A percentile compares a stretch with the other conserved stretches of the same genome.
phyloP scores from a whole-genome alignment of 2,888 invertebrate species.

The Thereva nobilitata region DNA sequence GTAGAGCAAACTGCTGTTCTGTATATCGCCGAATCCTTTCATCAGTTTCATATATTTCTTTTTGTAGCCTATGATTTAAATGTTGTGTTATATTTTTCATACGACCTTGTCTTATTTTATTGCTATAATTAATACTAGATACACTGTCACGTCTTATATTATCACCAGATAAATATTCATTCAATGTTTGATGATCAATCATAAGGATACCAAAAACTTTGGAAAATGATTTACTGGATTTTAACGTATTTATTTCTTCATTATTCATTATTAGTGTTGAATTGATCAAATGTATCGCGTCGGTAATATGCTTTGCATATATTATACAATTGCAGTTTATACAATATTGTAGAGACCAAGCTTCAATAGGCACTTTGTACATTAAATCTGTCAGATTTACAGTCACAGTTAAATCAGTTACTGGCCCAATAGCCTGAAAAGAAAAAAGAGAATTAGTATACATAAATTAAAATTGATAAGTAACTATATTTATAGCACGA shows the following conservation, averaged over 20 bases:
- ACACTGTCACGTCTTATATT: slow-evolving; percentile 11
- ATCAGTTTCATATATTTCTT: slow-evolving; percentile 72
- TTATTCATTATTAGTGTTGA: slow-evolving; percentile 58
- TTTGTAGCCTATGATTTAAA: slow-evolving; percentile 69
- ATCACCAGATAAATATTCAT: not conserved
- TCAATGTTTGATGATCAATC: slow-evolving; percentile 47
- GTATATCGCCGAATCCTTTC: slow-evolving; percentile 75
- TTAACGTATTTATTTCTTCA: slow-evolving; percentile 65
- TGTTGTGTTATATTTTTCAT: slow-evolving; percentile 60
- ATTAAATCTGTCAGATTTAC: slow-evolving; percentile 52
- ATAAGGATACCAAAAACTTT: slow-evolving; percentile 72
- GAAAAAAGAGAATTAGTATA: slow-evolving; percentile 20
- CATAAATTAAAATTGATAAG: not conserved
- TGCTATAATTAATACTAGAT: slow-evolving; percentile 27
- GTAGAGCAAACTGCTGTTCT: slow-evolving; percentile 73
- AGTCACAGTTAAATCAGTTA: slow-evolving; percentile 49
- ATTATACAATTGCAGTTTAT: slow-evolving; percentile 54
- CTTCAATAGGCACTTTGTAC: slow-evolving; percentile 46
- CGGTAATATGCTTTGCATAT: slow-evolving; percentile 48
- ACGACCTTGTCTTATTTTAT: slow-evolving; percentile 46
- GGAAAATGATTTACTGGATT: slow-evolving; percentile 69
- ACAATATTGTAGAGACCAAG: slow-evolving; percentile 54
- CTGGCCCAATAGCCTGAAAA: slow-evolving; percentile 52
- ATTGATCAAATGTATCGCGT: slow-evolving; percentile 50
- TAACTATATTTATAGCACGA: slow-evolving; percentile 5